phyloP scores from a whole-genome alignment of 2,113 vertebrate genomes.

The Tragelaphus imberbis region DNA sequence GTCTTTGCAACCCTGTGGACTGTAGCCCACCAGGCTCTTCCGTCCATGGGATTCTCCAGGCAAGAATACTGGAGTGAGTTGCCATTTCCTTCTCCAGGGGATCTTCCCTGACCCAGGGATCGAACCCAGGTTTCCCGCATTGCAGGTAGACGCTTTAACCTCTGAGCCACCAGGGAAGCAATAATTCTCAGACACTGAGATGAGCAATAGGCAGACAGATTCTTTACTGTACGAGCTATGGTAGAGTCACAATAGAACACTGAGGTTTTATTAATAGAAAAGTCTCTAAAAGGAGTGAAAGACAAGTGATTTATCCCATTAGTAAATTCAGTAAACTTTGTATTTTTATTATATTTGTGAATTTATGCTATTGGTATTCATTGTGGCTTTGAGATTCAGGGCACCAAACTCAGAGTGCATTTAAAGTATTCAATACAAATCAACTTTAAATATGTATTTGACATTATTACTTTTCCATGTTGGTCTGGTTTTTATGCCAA shows the following conservation, averaged over 20 bases:
- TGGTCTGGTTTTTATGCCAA: not conserved
- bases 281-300: not conserved
- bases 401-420: not conserved
- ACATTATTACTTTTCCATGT: not conserved
- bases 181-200: not conserved
- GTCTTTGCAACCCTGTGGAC: too few relatives aligned
- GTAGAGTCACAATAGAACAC: not conserved
- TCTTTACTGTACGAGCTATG: not conserved
- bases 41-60: too few relatives aligned
- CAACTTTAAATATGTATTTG: constrained; percentile 16
- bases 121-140: too few relatives aligned
- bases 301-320: not conserved
- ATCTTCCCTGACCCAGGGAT: too few relatives aligned
- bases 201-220: not conserved
- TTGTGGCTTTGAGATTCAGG: not conserved
- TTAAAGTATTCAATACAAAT: not conserved
- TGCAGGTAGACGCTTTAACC: too few relatives aligned
- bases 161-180: not conserved
- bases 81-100: too few relatives aligned
- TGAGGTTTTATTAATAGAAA: not conserved
- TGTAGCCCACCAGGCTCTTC: too few relatives aligned
- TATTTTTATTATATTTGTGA: not conserved
- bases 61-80: too few relatives aligned
- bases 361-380: not conserved
- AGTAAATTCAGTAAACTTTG: not conserved